These are phyloP conservation scores for Apis cerana DNA, from an alignment of 1,140 invertebrate species.

Conservation along the genomic window DNA sequence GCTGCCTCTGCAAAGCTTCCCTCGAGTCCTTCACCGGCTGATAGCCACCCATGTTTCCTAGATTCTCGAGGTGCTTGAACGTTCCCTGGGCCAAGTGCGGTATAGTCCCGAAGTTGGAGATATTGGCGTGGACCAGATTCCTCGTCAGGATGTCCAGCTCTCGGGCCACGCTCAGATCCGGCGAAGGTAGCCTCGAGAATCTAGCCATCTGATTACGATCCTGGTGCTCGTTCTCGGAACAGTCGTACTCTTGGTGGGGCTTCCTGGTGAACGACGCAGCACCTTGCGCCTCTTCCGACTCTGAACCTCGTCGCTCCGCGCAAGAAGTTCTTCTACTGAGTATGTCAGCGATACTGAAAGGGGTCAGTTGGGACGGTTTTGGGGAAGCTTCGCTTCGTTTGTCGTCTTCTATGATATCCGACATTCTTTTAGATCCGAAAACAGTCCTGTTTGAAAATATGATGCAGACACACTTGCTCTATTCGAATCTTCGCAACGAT, in stretches of 20 bases:
- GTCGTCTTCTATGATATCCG: conserved; percentile 59
- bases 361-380: conserved; percentile 75
- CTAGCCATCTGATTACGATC: conserved; percentile 49
- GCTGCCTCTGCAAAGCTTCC: conserved; percentile 69
- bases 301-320: conserved; percentile 58
- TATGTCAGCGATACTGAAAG: conserved; percentile 79
- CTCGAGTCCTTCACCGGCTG: conserved; percentile 69
- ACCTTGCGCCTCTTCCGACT: conserved; percentile 57
- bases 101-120: conserved; percentile 68
- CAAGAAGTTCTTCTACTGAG: conserved; percentile 71
- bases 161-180: conserved; percentile 70
- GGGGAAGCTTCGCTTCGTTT: conserved; percentile 68
- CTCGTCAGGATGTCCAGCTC: conserved; percentile 73
- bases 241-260: conserved; percentile 46
- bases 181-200: conserved; percentile 66
- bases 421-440: neutral
- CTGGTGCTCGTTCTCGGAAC: conserved; percentile 38
- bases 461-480: too few relatives aligned
- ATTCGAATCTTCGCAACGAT: neutral
- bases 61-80: conserved; percentile 70
- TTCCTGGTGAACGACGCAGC: conserved; percentile 23
- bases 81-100: conserved; percentile 61
- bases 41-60: conserved; percentile 64
- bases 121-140: conserved; percentile 75
- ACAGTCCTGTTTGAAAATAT: neutral